Evolutionary conservation across 2,797 vertebrate species (phyloP).

Genomic region (Chaenodraco wilsoni): DNA sequence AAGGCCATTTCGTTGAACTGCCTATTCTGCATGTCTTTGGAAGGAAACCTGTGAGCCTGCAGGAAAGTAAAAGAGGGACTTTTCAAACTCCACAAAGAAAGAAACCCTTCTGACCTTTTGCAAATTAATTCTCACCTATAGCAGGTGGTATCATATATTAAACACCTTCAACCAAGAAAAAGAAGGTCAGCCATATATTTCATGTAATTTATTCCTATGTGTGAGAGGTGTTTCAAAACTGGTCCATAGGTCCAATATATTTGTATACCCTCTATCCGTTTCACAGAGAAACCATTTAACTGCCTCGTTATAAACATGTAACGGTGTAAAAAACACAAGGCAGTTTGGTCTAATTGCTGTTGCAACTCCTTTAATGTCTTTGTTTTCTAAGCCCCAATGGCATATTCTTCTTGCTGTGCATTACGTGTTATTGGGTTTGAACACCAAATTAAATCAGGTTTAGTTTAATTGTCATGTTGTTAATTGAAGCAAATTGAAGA

Average conservation of each 20-base stretch:
- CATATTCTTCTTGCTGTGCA: not conserved
- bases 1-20: constrained; percentile 1
- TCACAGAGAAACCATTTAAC: not conserved
- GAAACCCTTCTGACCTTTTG: not conserved
- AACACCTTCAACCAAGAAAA: not conserved
- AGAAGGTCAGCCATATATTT: not conserved
- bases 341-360: not conserved
- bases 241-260: not conserved
- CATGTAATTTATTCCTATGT: not conserved
- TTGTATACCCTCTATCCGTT: not conserved
- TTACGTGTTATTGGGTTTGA: constrained; percentile 14
- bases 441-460: not conserved
- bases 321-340: not conserved
- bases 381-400: constrained; percentile 12
- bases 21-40: constrained; percentile 20
- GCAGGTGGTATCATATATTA: not conserved
- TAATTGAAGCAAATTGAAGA: not conserved
- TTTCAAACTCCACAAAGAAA: constrained; percentile 1
- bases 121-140: not conserved
- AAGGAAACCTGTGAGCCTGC: constrained; percentile 3
- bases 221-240: not conserved
- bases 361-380: not conserved
- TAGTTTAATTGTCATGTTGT: constrained; percentile 1
- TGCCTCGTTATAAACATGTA: constrained; percentile 1
- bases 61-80: not conserved